Conservation (phyloP, 1,140 invertebrate species). For the Trichonephila clavata region DNA sequence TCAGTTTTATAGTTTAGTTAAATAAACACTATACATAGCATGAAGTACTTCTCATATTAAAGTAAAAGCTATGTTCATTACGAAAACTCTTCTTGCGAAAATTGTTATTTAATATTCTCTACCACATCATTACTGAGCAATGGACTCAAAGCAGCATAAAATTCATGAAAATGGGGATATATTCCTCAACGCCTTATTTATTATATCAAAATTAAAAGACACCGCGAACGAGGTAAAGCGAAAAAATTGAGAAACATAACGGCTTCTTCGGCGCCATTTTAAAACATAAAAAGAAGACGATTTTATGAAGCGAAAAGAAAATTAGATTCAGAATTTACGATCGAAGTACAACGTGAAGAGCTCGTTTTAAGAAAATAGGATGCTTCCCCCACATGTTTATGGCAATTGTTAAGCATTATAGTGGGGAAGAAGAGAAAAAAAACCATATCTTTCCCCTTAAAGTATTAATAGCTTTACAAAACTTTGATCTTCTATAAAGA, state of each 20-base stretch:
- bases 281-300: constrained; percentile 61
- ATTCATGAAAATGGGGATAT: not conserved
- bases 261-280: constrained; percentile 10
- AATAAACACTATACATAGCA: too few relatives aligned
- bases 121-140: not conserved
- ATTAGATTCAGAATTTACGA: constrained; percentile 74
- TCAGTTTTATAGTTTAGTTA: too few relatives aligned
- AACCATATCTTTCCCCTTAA: not conserved
- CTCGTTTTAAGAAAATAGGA: constrained; percentile 53
- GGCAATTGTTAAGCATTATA: constrained; percentile 48
- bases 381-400: constrained; percentile 48
- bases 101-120: not conserved
- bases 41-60: too few relatives aligned
- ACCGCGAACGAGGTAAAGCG: not conserved
- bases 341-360: constrained; percentile 58
- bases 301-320: constrained; percentile 73
- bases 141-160: not conserved
- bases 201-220: not conserved
- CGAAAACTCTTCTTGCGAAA: not conserved
- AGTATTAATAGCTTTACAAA: constrained; percentile 64
- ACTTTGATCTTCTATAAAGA: constrained; percentile 42
- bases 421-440: not conserved
- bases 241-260: not conserved
- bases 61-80: too few relatives aligned
- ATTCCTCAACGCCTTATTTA: constrained; percentile 3